Evolutionary conservation across 2,888 invertebrate species (phyloP).

Genomic region (Mythimna impura): DNA sequence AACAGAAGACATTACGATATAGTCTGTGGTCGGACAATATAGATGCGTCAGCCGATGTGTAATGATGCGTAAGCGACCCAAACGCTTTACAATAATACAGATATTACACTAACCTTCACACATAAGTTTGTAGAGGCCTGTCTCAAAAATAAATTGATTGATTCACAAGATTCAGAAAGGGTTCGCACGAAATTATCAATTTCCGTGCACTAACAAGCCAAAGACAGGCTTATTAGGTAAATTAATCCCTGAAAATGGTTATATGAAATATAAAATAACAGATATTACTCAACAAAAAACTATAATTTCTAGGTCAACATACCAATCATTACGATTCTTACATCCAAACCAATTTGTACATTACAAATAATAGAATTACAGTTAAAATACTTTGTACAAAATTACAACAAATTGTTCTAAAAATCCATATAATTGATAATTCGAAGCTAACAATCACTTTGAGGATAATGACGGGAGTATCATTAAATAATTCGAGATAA

Average conservation of each 20-base stretch:
- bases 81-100: too few relatives aligned
- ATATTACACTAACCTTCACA: too few relatives aligned
- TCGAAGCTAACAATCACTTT: slow-evolving; percentile 50
- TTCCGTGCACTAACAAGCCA: slow-evolving; percentile 22
- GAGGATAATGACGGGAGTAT: slow-evolving; percentile 37
- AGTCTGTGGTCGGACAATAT: too few relatives aligned
- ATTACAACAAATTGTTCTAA: slow-evolving; percentile 52
- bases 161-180: background rate
- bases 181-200: slow-evolving; percentile 3
- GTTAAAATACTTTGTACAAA: slow-evolving; percentile 19
- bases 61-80: too few relatives aligned
- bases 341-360: slow-evolving; percentile 38
- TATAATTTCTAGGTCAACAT: slow-evolving; percentile 38
- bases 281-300: slow-evolving; percentile 38
- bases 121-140: too few relatives aligned
- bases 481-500: slow-evolving; percentile 51
- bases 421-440: slow-evolving; percentile 57
- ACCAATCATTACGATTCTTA: slow-evolving; percentile 17
- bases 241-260: slow-evolving; percentile 16
- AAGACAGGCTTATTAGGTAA: slow-evolving; percentile 11
- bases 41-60: too few relatives aligned
- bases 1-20: too few relatives aligned
- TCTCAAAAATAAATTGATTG: background rate
- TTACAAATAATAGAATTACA: slow-evolving; percentile 43
- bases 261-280: slow-evolving; percentile 21